Evolutionary conservation across 1,140 invertebrate genomes (phyloP), one percentile per base, ranked within the genome.

Genomic region (Drosophila equinoxialis): DNA sequence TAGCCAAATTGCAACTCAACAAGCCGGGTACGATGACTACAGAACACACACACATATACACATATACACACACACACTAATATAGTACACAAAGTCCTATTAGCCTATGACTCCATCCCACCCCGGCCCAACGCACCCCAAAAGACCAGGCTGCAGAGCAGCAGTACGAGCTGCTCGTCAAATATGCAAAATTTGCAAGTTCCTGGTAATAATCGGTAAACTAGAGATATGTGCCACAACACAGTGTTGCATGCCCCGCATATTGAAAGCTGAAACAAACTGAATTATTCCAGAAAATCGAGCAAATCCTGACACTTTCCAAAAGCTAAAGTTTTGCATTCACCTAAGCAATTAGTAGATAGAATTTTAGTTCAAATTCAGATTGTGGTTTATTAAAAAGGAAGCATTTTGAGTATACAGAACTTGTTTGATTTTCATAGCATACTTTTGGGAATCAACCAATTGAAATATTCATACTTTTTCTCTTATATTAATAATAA

Each of bases 1-100:
- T 87, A 74, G 83, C 84, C 83, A 87, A 87, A 87, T 87, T 89
- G 85, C 76, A 87, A 87, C 83, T 87, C 73, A 83, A 89, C 84
- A 83, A 77, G 83, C 82, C 74, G 70, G 71, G 51, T 79, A 83
- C 69, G 61, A 65, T 57, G 42, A 65, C 65, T 45, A 45, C 57
- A 10, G 45, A 35, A 26, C 54, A 68, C 61, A 71, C 67, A 62
- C 61, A 51, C 67, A 69, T 63, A 58, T 63, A 68, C 23, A 65
- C 58, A 17, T 1, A 17, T 1, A 37, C 17, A 68, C 33, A 23
- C 41, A 65, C 62, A 66, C 20, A 72, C 30, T 37, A 1, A 60
- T 4, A 37, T n/a, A 13, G 37, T 13, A 45, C 48, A 58, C 26
- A 70, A 13, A 23, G 61, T 70, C 20, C 54, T 20, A 54, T 55